A percentile compares a stretch with the other conserved stretches of the same genome.
Conservation (phyloP, 2,797 vertebrate genomes). For the Dendrocincla tyrannina region DNA sequence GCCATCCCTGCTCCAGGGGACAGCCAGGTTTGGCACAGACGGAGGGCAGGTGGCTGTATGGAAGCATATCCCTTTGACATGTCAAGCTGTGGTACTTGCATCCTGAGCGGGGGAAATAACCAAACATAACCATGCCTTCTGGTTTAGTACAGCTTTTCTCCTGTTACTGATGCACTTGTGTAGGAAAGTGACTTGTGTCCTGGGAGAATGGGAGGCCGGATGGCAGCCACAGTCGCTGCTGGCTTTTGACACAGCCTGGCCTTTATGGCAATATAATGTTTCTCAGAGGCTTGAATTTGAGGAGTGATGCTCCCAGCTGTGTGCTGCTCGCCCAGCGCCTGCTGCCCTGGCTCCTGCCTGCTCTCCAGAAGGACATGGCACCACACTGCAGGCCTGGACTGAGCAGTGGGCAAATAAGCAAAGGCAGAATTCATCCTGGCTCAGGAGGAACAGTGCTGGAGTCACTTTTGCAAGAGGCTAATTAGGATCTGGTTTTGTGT, state of each 20-base stretch:
- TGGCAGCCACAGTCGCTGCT: background rate
- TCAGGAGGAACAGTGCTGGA: background rate
- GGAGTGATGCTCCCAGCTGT: background rate
- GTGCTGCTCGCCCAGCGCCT: background rate
- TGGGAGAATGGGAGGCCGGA: background rate
- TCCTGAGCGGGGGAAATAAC: background rate
- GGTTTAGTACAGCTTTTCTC: background rate
- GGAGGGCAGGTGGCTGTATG: background rate
- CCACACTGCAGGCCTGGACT: background rate
- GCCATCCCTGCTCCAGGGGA: background rate
- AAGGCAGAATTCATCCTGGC: background rate
- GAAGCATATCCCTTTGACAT: background rate
- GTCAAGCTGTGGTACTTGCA: background rate
- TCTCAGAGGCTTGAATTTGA: background rate
- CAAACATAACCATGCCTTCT: background rate
- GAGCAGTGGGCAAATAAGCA: background rate
- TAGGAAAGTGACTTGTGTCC: background rate
- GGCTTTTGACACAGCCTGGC: background rate
- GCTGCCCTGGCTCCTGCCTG: background rate
- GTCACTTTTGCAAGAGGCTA: background rate
- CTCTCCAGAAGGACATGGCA: background rate
- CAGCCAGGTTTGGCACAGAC: background rate
- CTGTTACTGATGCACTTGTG: rapidly evolving
- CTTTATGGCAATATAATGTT: conserved; percentile 21
- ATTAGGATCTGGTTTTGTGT: conserved; percentile 16